Evolutionary conservation across 2,888 invertebrate genomes (phyloP).

Genomic region (Tetragonula carbonaria): DNA sequence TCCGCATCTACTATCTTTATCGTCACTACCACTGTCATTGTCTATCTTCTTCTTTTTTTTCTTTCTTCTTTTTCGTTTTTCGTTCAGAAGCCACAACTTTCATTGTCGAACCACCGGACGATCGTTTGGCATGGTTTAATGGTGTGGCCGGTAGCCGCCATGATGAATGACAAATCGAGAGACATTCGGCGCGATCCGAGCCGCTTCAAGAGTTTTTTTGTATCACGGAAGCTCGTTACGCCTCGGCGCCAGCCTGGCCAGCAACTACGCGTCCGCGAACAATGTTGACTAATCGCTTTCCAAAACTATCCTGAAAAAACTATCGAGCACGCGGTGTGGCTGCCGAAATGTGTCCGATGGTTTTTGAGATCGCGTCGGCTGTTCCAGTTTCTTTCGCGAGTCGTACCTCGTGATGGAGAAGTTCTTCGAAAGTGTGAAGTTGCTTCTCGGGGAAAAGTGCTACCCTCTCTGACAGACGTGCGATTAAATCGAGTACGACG

Average conservation of each 20-base stretch:
- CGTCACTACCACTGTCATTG: neutral
- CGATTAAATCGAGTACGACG: conserved; percentile 20
- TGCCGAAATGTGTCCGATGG: conserved; percentile 11
- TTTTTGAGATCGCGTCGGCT: conserved; percentile 68
- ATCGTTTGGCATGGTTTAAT: conserved; percentile 62
- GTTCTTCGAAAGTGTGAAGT: neutral
- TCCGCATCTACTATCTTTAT: neutral
- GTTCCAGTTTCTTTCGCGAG: conserved; percentile 48
- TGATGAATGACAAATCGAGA: conserved; percentile 73
- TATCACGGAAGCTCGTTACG: conserved; percentile 72
- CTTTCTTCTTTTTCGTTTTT: neutral
- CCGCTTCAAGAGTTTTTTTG: conserved; percentile 69
- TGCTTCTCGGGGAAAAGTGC: neutral
- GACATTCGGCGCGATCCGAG: conserved; percentile 66
- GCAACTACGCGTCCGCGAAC: conserved; percentile 68
- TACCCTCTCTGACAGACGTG: neutral
- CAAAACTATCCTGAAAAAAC: conserved; percentile 67
- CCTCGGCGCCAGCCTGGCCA: conserved; percentile 75
- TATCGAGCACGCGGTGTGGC: conserved; percentile 49
- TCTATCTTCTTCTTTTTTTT: neutral
- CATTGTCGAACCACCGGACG: conserved; percentile 54
- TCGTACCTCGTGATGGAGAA: conserved; percentile 12
- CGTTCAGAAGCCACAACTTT: neutral
- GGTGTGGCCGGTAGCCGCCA: conserved; percentile 59
- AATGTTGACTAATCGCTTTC: conserved; percentile 76